Percentiles rank a stretch among this genome's conserved stretches.
Conservation (phyloP, 2,113 vertebrate genomes). For the Piliocolobus tephrosceles region DNA sequence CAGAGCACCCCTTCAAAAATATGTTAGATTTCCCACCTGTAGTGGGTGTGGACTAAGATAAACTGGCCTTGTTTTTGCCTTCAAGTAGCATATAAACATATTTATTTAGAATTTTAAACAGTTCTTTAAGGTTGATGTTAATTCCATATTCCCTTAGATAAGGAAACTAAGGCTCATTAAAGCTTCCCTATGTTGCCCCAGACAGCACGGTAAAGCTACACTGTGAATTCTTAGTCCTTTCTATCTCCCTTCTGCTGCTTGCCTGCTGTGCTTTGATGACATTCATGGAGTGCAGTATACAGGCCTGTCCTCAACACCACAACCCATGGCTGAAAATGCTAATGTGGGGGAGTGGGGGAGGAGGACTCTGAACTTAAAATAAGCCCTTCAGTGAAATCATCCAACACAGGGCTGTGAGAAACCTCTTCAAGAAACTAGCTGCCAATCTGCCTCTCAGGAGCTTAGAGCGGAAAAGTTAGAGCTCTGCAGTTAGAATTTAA, state of each 20-base stretch:
- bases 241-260: neutral
- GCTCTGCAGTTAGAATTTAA: conserved; percentile 51
- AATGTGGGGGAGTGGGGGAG: neutral
- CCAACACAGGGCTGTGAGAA: neutral
- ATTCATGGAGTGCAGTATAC: neutral
- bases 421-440: neutral
- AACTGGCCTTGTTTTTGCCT: conserved; percentile 28
- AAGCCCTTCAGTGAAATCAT: conserved; percentile 11
- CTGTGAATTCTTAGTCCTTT: neutral
- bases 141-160: conserved; percentile 43
- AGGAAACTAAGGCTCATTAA: conserved; percentile 53
- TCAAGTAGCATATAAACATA: neutral
- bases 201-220: neutral
- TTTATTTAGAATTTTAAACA: conserved; percentile 62
- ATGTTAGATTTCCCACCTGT: neutral
- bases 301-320: conserved; percentile 58
- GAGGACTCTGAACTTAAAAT: neutral
- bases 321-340: conserved; percentile 42
- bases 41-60: neutral
- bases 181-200: neutral
- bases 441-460: neutral
- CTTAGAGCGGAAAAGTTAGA: conserved; percentile 28
- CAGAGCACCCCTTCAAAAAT: neutral
- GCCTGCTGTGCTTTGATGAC: conserved; percentile 46
- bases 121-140: conserved; percentile 34